These are phyloP conservation scores for Drosophila formosana DNA, from an alignment of 2,888 invertebrate genomes.

Conservation along the genomic window DNA sequence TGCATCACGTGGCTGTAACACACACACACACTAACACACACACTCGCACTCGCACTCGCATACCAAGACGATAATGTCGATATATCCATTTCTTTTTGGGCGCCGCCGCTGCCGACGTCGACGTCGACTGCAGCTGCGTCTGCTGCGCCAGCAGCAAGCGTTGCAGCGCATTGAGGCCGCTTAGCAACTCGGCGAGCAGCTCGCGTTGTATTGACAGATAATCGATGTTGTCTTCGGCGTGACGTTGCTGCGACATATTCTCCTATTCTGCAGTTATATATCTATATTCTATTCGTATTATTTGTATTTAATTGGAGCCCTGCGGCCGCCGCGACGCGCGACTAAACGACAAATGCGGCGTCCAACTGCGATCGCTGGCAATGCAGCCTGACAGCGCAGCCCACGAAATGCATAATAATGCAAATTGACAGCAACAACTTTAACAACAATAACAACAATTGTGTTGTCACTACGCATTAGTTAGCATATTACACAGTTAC, in stretches of 20 bases:
- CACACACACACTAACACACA: slow-evolving; percentile 1
- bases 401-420: slow-evolving; percentile 37
- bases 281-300: neutral
- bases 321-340: slow-evolving; percentile 32
- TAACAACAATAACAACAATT: slow-evolving; percentile 12
- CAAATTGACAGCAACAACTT: slow-evolving; percentile 30
- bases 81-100: slow-evolving; percentile 56
- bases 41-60: slow-evolving; percentile 12
- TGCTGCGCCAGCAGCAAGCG: slow-evolving; percentile 31
- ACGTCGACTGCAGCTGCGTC: slow-evolving; percentile 3
- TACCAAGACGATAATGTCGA: slow-evolving; percentile 46
- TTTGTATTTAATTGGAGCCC: neutral
- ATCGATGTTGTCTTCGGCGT: slow-evolving; percentile 6
- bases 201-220: slow-evolving; percentile 28
- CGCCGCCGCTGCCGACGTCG: slow-evolving; percentile 33
- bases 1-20: slow-evolving; percentile 49
- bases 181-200: slow-evolving; percentile 31
- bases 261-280: neutral
- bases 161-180: slow-evolving; percentile 33
- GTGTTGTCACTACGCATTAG: slow-evolving; percentile 15
- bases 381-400: slow-evolving; percentile 1
- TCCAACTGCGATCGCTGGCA: slow-evolving; percentile 17
- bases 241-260: slow-evolving; percentile 24
- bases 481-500: slow-evolving; percentile 43
- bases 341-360: slow-evolving; percentile 39